Conservation (phyloP, 2,888 invertebrate species). For the Oxystoma pomonae region DNA sequence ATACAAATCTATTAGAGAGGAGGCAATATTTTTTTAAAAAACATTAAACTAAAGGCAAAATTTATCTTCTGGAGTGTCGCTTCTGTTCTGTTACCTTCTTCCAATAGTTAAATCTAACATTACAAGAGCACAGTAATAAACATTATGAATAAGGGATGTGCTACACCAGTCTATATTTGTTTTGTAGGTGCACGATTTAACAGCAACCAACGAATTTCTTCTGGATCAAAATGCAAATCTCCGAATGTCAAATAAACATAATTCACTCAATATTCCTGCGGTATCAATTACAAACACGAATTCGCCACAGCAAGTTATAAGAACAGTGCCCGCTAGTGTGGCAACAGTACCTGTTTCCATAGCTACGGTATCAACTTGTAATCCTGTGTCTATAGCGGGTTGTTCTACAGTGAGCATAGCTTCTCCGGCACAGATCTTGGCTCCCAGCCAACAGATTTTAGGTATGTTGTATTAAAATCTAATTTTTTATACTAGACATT, state of each 20-base stretch:
- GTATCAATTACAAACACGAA: conserved; percentile 56
- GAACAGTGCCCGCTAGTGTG: conserved; percentile 57
- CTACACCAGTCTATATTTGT: no score
- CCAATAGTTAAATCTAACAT: no score
- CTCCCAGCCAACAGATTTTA: conserved; percentile 47
- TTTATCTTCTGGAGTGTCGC: no score
- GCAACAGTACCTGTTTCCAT: conserved; percentile 59
- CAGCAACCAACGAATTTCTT: conserved; percentile 74
- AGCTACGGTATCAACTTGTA: conserved; percentile 54
- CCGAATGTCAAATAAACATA: conserved; percentile 57
- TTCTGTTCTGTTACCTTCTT: no score
- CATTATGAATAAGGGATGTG: no score
- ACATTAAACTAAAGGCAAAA: no score
- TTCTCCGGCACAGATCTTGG: conserved; percentile 49
- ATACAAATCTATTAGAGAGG: no score
- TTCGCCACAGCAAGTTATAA: conserved; percentile 46
- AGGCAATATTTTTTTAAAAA: no score
- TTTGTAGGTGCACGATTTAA: conserved; percentile 59
- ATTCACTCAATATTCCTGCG: conserved; percentile 57
- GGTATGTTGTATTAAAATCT: conserved; percentile 33
- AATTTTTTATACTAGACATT: neutral
- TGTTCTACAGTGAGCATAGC: conserved; percentile 59
- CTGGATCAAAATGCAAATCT: conserved; percentile 73
- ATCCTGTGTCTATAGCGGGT: conserved; percentile 53
- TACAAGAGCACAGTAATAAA: no score